Evolutionary conservation across 2,888 invertebrate species (phyloP).

Genomic region (Aricia artaxerxes): DNA sequence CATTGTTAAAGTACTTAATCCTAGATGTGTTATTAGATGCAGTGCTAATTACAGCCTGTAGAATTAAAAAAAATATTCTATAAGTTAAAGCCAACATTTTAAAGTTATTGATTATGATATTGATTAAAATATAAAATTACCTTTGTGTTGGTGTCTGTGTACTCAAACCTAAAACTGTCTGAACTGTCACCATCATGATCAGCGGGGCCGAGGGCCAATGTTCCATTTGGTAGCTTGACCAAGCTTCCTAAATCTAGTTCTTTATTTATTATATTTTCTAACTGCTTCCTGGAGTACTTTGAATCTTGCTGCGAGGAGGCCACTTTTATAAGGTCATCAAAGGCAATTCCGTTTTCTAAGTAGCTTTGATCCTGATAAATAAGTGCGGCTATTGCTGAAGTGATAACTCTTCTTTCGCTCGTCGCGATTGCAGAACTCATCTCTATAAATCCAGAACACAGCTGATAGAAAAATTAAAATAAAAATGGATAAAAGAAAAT

Average conservation of each 20-base stretch:
- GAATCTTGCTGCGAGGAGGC: constrained; percentile 84
- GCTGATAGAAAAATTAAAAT: constrained; percentile 38
- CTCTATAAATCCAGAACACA: constrained; percentile 53
- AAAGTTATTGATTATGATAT: background rate
- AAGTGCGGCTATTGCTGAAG: constrained; percentile 85
- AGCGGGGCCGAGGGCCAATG: constrained; percentile 84
- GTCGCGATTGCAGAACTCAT: constrained; percentile 69
- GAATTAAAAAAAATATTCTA: background rate
- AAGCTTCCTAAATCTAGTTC: constrained; percentile 86
- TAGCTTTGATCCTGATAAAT: constrained; percentile 87
- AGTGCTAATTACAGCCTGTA: background rate
- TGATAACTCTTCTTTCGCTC: constrained; percentile 80
- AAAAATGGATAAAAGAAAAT: constrained; percentile 31
- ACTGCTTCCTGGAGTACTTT: constrained; percentile 82
- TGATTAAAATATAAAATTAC: constrained; percentile 45
- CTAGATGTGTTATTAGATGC: background rate
- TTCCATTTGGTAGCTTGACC: constrained; percentile 84
- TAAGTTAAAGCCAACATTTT: background rate
- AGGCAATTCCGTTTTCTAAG: constrained; percentile 86
- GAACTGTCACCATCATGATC: constrained; percentile 80
- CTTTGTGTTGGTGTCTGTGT: constrained; percentile 70
- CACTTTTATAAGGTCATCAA: constrained; percentile 83
- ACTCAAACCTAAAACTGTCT: constrained; percentile 73
- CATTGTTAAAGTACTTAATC: background rate
- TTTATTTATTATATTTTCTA: constrained; percentile 84